Conservation (phyloP, 2,113 vertebrate species). For the Pseudorectes ferrugineus region DNA sequence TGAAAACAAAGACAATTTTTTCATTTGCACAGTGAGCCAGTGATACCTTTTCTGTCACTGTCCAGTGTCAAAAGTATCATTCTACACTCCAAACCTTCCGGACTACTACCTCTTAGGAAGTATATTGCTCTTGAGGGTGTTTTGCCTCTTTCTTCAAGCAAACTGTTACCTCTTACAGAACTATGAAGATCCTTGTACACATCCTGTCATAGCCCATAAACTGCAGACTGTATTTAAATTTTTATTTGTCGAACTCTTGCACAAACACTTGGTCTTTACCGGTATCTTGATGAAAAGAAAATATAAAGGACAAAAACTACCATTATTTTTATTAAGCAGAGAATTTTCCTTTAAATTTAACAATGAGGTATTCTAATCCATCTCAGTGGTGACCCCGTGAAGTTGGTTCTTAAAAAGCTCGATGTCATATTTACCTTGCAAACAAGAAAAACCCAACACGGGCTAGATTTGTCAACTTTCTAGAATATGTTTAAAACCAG, state of each 20-base stretch:
- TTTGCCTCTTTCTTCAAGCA: not conserved
- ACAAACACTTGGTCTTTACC: not conserved
- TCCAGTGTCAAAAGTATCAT: not conserved
- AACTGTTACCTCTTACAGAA: not conserved
- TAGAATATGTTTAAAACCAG: not conserved
- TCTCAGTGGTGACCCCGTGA: not conserved
- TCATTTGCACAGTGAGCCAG: not conserved
- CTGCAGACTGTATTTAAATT: not conserved
- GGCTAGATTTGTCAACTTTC: not conserved
- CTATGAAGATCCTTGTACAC: not conserved
- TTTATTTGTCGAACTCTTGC: not conserved
- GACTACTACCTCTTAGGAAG: not conserved
- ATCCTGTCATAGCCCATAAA: not conserved
- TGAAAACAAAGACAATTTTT: not conserved
- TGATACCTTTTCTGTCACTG: not conserved
- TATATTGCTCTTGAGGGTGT: not conserved
- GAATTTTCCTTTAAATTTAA: not conserved
- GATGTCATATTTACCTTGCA: not conserved
- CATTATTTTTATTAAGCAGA: not conserved
- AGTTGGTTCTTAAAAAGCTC: not conserved
- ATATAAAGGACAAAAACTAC: not conserved
- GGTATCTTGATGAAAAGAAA: not conserved
- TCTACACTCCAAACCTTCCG: not conserved
- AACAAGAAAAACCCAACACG: not conserved
- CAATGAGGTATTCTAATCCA: not conserved